These are phyloP conservation scores for Philereme transversata DNA, from an alignment of 2,888 invertebrate species.

Conservation along the genomic window DNA sequence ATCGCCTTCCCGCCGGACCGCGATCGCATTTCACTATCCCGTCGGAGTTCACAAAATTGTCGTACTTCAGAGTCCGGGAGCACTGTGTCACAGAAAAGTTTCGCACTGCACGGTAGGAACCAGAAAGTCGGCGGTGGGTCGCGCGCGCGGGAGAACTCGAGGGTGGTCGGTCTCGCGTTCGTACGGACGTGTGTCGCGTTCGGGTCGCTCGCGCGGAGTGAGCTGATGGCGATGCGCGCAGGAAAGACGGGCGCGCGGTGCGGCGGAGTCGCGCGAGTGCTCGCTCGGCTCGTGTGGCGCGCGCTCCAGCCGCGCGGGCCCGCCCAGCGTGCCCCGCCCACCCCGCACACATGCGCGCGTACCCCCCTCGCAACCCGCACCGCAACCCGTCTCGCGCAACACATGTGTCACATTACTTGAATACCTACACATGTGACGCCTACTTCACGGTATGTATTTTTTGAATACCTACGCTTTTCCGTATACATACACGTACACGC, in stretches of 20 bases:
- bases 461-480: conserved; percentile 62
- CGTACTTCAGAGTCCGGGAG: conserved; percentile 40
- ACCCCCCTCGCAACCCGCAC: conserved; percentile 47
- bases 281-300: conserved; percentile 61
- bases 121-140: conserved; percentile 48
- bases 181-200: conserved; percentile 67
- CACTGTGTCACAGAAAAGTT: conserved; percentile 59
- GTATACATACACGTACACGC: conserved; percentile 23
- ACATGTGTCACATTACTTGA: conserved; percentile 70
- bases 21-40: conserved; percentile 64
- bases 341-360: conserved; percentile 57
- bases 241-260: conserved; percentile 57
- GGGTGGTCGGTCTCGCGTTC: conserved; percentile 51
- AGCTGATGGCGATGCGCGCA: conserved; percentile 31
- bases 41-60: conserved; percentile 38
- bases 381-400: conserved; percentile 44
- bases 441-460: conserved; percentile 73
- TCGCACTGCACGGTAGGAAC: conserved; percentile 59
- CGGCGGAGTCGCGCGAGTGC: conserved; percentile 72
- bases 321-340: conserved; percentile 71
- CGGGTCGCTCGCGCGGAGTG: conserved; percentile 67
- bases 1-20: conserved; percentile 66
- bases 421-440: conserved; percentile 80
- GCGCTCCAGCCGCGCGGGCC: conserved; percentile 62
- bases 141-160: conserved; percentile 44